Percentiles rank a stretch among this genome's conserved stretches.
phyloP scores from a whole-genome alignment of 2,113 vertebrate genomes.

The Telmatochromis sp. region DNA sequence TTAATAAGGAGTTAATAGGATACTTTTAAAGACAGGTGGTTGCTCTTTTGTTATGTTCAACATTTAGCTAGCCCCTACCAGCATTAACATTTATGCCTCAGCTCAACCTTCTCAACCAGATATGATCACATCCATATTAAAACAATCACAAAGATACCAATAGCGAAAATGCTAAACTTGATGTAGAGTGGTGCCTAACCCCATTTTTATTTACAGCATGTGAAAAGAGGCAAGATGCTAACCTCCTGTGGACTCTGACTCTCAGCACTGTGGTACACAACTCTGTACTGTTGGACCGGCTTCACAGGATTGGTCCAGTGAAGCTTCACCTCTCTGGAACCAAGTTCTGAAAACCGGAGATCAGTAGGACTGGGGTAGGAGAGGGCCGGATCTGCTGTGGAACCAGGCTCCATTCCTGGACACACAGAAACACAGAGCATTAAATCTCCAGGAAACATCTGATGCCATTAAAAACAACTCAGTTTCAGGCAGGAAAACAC shows the following conservation, averaged over 20 bases:
- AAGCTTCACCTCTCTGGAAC: slow-evolving; percentile 78
- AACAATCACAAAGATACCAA: background rate
- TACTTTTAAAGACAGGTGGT: background rate
- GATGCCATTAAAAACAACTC: background rate
- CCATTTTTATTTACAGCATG: background rate
- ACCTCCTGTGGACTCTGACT: slow-evolving; percentile 83
- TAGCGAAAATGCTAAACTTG: background rate
- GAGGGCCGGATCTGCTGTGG: slow-evolving; percentile 52
- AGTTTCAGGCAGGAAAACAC: background rate
- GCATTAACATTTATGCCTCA: background rate
- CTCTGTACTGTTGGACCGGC: slow-evolving; percentile 74
- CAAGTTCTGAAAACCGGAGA: slow-evolving; percentile 78
- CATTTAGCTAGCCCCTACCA: background rate
- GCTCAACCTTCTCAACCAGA: background rate
- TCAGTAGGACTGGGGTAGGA: slow-evolving; percentile 74
- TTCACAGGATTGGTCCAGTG: slow-evolving; percentile 76
- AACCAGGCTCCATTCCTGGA: slow-evolving; percentile 56
- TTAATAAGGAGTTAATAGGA: background rate
- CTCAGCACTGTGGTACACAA: slow-evolving; percentile 81
- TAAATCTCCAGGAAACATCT: background rate
- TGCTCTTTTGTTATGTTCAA: background rate
- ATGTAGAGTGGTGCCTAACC: background rate
- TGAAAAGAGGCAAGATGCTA: background rate
- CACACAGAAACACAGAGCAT: background rate
- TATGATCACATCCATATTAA: background rate